These are phyloP conservation scores for Cryptocheilus praepositus DNA, from an alignment of 2,888 invertebrate genomes.

Conservation along the genomic window DNA sequence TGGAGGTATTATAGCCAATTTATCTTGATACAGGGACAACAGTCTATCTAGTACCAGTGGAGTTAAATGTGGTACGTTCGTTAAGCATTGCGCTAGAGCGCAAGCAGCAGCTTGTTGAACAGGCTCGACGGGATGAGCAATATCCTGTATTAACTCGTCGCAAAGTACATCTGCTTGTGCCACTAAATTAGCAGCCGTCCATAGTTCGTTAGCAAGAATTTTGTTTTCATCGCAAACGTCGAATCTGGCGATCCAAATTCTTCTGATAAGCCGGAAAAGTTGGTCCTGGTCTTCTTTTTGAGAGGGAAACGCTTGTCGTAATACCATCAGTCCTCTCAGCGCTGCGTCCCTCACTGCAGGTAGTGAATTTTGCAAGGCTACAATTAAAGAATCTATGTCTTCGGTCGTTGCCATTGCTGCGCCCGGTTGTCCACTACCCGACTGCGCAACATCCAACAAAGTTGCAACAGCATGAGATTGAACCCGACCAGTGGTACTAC, in stretches of 20 bases:
- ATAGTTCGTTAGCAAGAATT: conserved; percentile 80
- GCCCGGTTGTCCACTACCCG: conserved; percentile 82
- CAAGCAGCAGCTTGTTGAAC: conserved; percentile 89
- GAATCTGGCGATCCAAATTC: conserved; percentile 89
- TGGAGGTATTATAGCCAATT: conserved; percentile 88
- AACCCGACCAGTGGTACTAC: conserved; percentile 81
- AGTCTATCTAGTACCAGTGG: conserved; percentile 80
- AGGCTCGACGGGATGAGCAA: conserved; percentile 87
- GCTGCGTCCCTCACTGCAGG: conserved; percentile 87
- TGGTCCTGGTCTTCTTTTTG: conserved; percentile 79
- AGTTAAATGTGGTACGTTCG: conserved; percentile 77
- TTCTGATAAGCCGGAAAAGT: conserved; percentile 80
- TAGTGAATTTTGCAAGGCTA: conserved; percentile 84
- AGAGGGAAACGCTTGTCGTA: conserved; percentile 80
- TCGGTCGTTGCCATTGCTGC: conserved; percentile 80
- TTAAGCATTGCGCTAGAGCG: conserved; percentile 84
- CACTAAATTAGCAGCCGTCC: conserved; percentile 78
- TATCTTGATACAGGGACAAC: conserved; percentile 85
- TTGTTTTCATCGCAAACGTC: conserved; percentile 87
- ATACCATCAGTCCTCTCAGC: conserved; percentile 82
- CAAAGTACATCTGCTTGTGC: conserved; percentile 76
- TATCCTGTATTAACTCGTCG: conserved; percentile 80
- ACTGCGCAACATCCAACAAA: conserved; percentile 86
- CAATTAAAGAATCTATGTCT: conserved; percentile 84
- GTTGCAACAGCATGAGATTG: conserved; percentile 88